A percentile compares a stretch with the other conserved stretches of the same genome.
Conservation (phyloP, 2,113 vertebrate species). For the Pycnonotus jocosus region DNA sequence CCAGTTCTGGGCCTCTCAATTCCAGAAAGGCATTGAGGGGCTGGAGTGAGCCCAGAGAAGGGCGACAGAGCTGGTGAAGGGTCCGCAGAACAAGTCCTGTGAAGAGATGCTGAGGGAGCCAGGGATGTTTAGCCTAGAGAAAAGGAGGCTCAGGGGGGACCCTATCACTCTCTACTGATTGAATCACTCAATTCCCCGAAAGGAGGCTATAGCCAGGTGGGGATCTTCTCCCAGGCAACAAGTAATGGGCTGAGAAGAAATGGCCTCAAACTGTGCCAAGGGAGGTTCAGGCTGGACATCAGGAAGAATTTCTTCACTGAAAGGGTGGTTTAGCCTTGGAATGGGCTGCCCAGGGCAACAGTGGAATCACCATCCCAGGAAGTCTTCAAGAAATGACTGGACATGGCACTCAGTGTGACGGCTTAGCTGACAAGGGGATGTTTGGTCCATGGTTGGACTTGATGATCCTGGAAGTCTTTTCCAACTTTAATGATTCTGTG, state of each 20-base stretch:
- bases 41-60: not conserved
- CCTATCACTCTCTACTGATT: no score
- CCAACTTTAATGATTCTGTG: not conserved
- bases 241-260: not conserved
- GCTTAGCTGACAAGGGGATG: not conserved
- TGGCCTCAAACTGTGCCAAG: no score
- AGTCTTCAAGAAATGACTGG: not conserved
- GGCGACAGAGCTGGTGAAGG: not conserved
- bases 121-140: not conserved
- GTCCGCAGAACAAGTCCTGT: not conserved
- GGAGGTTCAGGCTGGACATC: not conserved
- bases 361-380: not conserved
- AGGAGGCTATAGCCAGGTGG: not conserved
- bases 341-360: not conserved
- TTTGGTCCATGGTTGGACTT: not conserved
- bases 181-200: not conserved
- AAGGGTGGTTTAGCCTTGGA: not conserved
- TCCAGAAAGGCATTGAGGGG: not conserved
- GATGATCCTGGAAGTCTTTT: not conserved
- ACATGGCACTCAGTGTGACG: not conserved
- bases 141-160: not conserved
- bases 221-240: not conserved
- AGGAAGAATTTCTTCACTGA: not conserved
- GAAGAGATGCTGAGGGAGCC: not conserved
- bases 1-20: not conserved